Conservation (phyloP, 2,113 vertebrate genomes). For the Physeter macrocephalus region DNA sequence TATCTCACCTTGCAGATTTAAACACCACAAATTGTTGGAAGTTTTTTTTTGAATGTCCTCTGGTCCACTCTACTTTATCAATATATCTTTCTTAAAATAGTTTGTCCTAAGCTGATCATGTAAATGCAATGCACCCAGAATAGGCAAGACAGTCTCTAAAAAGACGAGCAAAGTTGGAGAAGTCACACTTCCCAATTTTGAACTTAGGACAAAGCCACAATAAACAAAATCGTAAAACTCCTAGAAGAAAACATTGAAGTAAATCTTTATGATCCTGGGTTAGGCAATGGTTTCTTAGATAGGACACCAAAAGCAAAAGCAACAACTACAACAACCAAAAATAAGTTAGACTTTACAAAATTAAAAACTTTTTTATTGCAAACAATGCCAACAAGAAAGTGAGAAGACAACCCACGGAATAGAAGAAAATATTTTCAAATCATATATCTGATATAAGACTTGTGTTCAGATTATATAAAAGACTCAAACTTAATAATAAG, state of each 20-base stretch:
- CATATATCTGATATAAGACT: not conserved
- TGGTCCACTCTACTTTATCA: not conserved
- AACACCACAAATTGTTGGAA: not conserved
- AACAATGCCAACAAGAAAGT: not conserved
- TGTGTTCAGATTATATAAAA: not conserved
- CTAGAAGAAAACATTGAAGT: not conserved
- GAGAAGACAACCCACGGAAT: not conserved
- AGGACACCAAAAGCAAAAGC: not conserved
- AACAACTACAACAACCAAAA: not conserved
- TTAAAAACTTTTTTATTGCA: not conserved
- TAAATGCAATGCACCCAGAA: not conserved
- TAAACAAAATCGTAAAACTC: not conserved
- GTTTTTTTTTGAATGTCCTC: not conserved
- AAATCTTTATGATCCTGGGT: not conserved
- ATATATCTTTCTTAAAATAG: not conserved
- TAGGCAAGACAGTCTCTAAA: not conserved
- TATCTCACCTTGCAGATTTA: not conserved
- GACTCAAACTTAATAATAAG: not conserved
- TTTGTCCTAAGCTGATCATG: not conserved
- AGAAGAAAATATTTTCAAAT: not conserved
- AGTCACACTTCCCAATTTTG: not conserved
- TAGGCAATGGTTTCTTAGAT: not conserved
- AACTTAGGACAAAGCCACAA: not conserved
- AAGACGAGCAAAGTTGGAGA: not conserved
- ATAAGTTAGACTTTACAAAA: not conserved